phyloP scores from a whole-genome alignment of 1,140 invertebrate genomes.

The Phymorhynchus buccinoides region DNA sequence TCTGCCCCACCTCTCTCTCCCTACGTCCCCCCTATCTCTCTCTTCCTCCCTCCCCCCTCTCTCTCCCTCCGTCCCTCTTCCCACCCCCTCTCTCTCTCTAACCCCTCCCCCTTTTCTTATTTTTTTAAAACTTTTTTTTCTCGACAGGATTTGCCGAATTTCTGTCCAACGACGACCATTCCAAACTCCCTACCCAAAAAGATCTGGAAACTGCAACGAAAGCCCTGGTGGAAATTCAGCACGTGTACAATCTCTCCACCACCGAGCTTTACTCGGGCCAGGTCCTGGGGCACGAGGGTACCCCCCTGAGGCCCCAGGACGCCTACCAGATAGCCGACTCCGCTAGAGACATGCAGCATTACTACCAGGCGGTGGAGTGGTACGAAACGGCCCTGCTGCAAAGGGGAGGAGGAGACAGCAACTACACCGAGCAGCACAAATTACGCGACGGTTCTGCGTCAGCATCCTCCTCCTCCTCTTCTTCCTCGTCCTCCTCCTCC shows the following conservation, averaged over 20 bases:
- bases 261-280: conserved; percentile 29
- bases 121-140: too few species aligned
- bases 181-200: background rate
- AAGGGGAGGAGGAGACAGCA: too few species aligned
- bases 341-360: background rate
- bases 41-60: too few species aligned
- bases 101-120: too few species aligned
- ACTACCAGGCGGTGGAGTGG: conserved; percentile 14
- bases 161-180: conserved; percentile 18
- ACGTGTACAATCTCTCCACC: conserved; percentile 31
- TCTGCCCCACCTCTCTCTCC: too few species aligned
- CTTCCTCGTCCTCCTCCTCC: background rate
- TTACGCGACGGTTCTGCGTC: too few species aligned
- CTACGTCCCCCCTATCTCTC: too few species aligned
- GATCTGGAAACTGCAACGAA: background rate
- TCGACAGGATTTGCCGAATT: conserved; percentile 33
- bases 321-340: conserved; percentile 18
- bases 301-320: conserved; percentile 3
- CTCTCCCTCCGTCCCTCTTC: too few species aligned
- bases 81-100: too few species aligned
- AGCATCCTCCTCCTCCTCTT: too few species aligned
- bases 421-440: background rate
- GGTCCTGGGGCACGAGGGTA: conserved; percentile 28
- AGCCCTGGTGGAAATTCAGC: conserved; percentile 28
- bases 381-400: conserved; percentile 10